phyloP scores from a whole-genome alignment of 2,888 invertebrate genomes.

The Lasioglossum villosulum region DNA sequence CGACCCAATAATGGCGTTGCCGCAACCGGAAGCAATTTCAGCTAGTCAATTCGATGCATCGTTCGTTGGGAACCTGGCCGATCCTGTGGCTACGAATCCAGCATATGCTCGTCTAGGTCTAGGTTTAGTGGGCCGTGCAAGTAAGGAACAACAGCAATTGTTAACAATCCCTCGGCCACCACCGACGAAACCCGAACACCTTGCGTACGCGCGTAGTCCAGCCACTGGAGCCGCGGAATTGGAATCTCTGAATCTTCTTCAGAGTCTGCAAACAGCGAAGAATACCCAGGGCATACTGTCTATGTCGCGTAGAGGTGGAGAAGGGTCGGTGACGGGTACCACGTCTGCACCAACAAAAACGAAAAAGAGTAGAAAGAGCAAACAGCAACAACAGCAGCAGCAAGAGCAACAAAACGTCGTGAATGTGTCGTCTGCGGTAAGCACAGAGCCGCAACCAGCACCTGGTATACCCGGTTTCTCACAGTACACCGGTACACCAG shows the following conservation, averaged over 20 bases:
- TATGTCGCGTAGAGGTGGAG: constrained; percentile 82
- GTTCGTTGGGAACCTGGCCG: constrained; percentile 79
- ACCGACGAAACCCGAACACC: constrained; percentile 81
- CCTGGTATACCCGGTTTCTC: constrained; percentile 76
- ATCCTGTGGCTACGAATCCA: constrained; percentile 78
- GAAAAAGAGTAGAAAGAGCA: constrained; percentile 66
- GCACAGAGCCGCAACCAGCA: constrained; percentile 68
- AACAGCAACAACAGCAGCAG: constrained; percentile 68
- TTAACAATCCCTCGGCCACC: constrained; percentile 80
- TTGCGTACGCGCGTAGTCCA: constrained; percentile 77
- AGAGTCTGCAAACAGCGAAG: constrained; percentile 79
- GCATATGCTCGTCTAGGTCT: constrained; percentile 80
- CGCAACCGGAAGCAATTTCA: constrained; percentile 75
- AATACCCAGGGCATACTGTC: constrained; percentile 74
- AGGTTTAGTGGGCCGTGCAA: constrained; percentile 77
- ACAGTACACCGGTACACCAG: constrained; percentile 75
- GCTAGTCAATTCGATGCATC: constrained; percentile 79
- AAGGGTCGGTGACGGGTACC: constrained; percentile 70
- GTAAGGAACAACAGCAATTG: constrained; percentile 81
- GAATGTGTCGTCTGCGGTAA: constrained; percentile 58
- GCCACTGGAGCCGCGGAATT: constrained; percentile 74
- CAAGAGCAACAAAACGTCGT: constrained; percentile 72
- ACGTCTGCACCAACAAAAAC: constrained; percentile 66
- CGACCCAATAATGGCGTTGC: constrained; percentile 80
- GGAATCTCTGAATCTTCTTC: constrained; percentile 79